Conservation (phyloP, 2,113 vertebrate species). For the Pavo muticus region DNA sequence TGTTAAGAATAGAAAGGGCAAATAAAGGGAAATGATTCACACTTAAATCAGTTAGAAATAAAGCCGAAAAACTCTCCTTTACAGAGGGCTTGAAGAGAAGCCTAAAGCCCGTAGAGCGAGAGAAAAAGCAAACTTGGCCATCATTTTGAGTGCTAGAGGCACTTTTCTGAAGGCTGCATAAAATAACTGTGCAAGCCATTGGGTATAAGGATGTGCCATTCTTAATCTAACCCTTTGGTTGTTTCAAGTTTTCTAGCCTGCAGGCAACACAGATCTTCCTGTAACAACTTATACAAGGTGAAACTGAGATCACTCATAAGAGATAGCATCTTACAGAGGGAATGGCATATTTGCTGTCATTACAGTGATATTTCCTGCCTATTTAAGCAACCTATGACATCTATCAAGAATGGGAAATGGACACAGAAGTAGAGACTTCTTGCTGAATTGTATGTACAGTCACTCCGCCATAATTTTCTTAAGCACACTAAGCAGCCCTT, state of each 20-base stretch:
- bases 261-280: neutral
- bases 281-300: neutral
- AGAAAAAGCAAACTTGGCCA: neutral
- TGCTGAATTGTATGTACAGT: neutral
- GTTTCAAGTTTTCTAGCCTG: constrained; percentile 30
- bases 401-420: neutral
- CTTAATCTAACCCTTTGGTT: constrained; percentile 24
- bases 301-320: neutral
- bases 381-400: neutral
- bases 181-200: constrained; percentile 9
- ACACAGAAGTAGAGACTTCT: neutral
- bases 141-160: constrained; percentile 9
- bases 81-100: neutral
- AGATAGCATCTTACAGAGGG: neutral
- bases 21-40: neutral
- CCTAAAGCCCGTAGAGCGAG: neutral
- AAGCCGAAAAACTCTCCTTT: neutral
- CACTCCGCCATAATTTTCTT: constrained; percentile 19
- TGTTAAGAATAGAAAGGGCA: neutral
- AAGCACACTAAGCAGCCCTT: neutral
- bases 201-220: neutral
- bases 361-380: neutral
- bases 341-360: neutral
- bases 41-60: neutral
- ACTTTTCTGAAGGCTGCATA: neutral